phyloP scores from a whole-genome alignment of 2,888 invertebrate genomes.

The Caenorhabditis imperialis region DNA sequence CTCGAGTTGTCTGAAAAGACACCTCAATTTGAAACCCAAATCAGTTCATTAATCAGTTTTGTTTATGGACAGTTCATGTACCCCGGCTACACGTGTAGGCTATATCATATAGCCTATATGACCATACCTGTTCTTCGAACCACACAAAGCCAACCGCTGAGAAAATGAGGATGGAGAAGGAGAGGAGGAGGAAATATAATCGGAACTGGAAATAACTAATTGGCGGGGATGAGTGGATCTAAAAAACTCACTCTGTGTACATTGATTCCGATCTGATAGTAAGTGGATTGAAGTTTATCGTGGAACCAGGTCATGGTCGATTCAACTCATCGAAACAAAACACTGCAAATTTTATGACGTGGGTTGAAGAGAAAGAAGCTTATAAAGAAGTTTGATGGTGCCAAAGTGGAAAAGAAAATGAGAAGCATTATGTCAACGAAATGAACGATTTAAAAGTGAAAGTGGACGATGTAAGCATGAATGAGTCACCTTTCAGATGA shows the following conservation, averaged over 20 bases:
- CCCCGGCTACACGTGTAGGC: slow-evolving; percentile 12
- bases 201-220: slow-evolving; percentile 56
- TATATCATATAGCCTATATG: no score
- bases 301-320: slow-evolving; percentile 48
- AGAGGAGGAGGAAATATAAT: slow-evolving; percentile 62
- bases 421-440: slow-evolving; percentile 6
- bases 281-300: slow-evolving; percentile 52
- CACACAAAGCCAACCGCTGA: slow-evolving; percentile 71
- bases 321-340: slow-evolving; percentile 32
- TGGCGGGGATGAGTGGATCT: background rate
- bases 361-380: no score
- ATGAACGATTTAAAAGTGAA: slow-evolving; percentile 1
- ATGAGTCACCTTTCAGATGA: slow-evolving; percentile 18
- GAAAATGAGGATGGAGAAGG: slow-evolving; percentile 69
- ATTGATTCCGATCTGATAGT: slow-evolving; percentile 70
- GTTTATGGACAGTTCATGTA: slow-evolving; percentile 64
- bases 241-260: slow-evolving; percentile 56
- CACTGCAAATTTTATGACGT: slow-evolving; percentile 2
- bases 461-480: slow-evolving; percentile 6
- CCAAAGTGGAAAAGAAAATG: slow-evolving; percentile 24
- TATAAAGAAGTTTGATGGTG: slow-evolving; percentile 12
- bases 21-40: background rate
- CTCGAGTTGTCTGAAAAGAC: slow-evolving; percentile 72
- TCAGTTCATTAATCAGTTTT: background rate
- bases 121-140: slow-evolving; percentile 71